phyloP scores from a whole-genome alignment of 2,797 vertebrate genomes.

The Periophthalmus magnuspinnatus region DNA sequence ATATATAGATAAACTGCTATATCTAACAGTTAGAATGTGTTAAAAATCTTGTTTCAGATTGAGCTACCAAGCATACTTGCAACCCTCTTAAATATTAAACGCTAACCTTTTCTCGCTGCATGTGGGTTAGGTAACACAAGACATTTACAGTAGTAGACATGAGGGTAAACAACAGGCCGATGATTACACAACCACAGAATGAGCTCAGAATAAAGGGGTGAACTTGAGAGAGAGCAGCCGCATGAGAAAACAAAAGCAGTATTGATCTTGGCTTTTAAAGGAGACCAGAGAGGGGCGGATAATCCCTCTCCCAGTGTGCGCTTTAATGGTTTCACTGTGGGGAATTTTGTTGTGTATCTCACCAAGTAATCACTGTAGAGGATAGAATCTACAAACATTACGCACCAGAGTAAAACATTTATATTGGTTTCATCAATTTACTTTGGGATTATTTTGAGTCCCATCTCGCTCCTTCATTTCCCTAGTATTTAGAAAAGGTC shows the following conservation, averaged over 20 bases:
- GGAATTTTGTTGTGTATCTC: conserved; percentile 25
- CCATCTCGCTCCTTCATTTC: background rate
- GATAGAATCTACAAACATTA: conserved; percentile 4
- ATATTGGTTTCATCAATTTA: background rate
- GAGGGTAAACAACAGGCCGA: background rate
- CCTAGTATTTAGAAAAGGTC: background rate
- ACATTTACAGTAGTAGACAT: background rate
- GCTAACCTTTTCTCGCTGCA: background rate
- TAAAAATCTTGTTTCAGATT: background rate
- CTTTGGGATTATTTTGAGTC: background rate
- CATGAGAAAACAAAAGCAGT: conserved; percentile 34
- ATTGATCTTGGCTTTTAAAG: conserved; percentile 54
- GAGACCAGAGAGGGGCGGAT: conserved; percentile 32
- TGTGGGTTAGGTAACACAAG: background rate
- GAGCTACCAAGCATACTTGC: background rate
- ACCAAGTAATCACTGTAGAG: conserved; percentile 22
- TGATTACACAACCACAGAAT: background rate
- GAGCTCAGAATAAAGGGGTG: background rate
- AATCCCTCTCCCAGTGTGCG: conserved; percentile 39
- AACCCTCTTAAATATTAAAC: background rate
- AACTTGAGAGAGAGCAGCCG: conserved; percentile 11
- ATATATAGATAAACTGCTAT: too few species aligned
- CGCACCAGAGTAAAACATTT: background rate
- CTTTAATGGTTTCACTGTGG: conserved; percentile 38
- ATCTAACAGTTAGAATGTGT: too few species aligned